Evolutionary conservation across 2,888 invertebrate genomes (phyloP), one percentile per base, ranked within the genome.

Genomic region (Cerastoderma edule): DNA sequence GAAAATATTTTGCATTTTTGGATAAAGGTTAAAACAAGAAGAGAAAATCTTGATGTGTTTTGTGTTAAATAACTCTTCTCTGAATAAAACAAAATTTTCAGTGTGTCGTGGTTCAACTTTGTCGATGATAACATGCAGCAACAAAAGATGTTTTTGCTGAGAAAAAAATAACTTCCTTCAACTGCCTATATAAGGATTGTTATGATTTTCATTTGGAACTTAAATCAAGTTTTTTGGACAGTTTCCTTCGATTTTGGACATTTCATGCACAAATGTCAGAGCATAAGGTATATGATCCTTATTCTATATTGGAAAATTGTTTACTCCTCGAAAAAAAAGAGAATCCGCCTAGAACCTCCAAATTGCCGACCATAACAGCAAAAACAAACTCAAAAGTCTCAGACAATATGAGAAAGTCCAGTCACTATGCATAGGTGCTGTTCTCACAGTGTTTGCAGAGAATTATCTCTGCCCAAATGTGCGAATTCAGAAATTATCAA

Each of bases 31-130:
- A 60, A 35, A 60, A 39, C 60, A 60, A 60, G 60, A 33, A 60
- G 60, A 24, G 39, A 60, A 60, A 60, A 39, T 3, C 60, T 60
- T 60, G 60, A 60, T 60, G 39, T 60, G 60, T 60, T 60, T 60
- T 60, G 60, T 60, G 60, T 60, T 10, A 60, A 39, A 60, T 39
- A 22, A 60, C 60, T 27, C 60, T 60, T 35, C 22, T 24, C 60
- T 24, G 22, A 33, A 56, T 50, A 50, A 50, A 22, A 50, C 50
- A 50, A 50, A 50, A 24, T 24, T 50, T 50, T 50, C 16, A 13
- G 22, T n/a, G 50, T 50, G n/a, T n/a, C 50, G 24, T n/a, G 50
- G 24, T 2, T 50, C 50, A 50, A 50, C 50, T 22, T 50, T 50
- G 46, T 2, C 46, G 2, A 5, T 46, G 46, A 16, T 46, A 5